Percentiles rank a stretch among this genome's conserved stretches.
Evolutionary conservation across 2,888 invertebrate genomes (phyloP).

Genomic region (Schizotus pectinicornis): DNA sequence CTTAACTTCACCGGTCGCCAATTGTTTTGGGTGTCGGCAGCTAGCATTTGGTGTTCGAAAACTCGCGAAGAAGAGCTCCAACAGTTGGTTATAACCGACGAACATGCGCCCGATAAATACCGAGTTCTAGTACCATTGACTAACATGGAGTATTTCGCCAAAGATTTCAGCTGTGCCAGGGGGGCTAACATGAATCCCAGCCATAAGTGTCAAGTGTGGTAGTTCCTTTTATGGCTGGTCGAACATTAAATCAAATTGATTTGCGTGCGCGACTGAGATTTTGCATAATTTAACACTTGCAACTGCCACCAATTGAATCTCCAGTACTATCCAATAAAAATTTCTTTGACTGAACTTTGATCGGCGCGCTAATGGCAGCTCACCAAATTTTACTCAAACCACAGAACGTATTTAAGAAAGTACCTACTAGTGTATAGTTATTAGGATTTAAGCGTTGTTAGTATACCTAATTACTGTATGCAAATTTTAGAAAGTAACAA

Average conservation of each 20-base stretch:
- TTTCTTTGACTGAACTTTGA: too few relatives aligned
- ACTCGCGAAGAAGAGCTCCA: conserved; percentile 53
- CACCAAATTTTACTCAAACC: too few relatives aligned
- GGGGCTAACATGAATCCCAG: conserved; percentile 68
- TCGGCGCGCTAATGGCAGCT: too few relatives aligned
- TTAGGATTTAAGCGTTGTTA: too few relatives aligned
- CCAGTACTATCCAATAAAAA: too few relatives aligned
- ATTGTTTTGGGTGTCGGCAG: conserved; percentile 67
- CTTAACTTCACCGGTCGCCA: conserved; percentile 56
- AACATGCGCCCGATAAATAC: conserved; percentile 61
- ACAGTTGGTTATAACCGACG: conserved; percentile 53
- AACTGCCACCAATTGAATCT: not conserved
- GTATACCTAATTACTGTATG: too few relatives aligned
- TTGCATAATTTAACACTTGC: not conserved
- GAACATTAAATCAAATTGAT: not conserved
- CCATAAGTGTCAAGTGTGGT: conserved; percentile 70
- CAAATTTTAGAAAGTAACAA: too few relatives aligned
- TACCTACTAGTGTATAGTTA: too few relatives aligned
- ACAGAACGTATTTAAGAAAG: too few relatives aligned
- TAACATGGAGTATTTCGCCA: conserved; percentile 67
- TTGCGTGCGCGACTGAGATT: conserved; percentile 1
- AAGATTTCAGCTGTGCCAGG: conserved; percentile 66
- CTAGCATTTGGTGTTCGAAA: conserved; percentile 66
- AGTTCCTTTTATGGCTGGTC: conserved; percentile 36
- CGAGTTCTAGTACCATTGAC: conserved; percentile 66